Base-by-base conservation (phyloP, 2,797 vertebrate species). In the Scleropages formosus region DNA sequence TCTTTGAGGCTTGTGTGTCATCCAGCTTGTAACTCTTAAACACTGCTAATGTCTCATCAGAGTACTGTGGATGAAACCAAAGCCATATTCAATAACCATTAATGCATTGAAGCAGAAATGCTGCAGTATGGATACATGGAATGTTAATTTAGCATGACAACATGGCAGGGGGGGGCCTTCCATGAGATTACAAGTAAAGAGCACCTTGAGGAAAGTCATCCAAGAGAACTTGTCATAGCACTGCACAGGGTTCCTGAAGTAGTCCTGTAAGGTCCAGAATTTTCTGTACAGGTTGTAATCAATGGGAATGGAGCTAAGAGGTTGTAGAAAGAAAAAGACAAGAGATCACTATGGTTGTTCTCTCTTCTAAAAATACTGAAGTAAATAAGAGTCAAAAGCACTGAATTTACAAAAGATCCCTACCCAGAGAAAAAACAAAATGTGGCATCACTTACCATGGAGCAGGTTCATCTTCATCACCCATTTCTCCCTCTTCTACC, bases 201-300 rank as follows among this genome's bases (percentile, higher is more conserved):
- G 90, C 87, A 98, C 97, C 95, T 98, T 99, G 1, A 98, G 93
- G 80, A 99, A 99, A 0, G 95, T 98, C 88, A 98, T 98, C 98
- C 98, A 99, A 1, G 92, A 96, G 80, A 96, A 91, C 84, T 98
- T 99, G 81, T 99, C 97, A 51, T 98, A 99, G 87, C 98, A 99
- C 81, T 98, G 97, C 76, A 97, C 90, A 16, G 98, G 98, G 88
- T 99, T 98, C 82, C 98, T 93, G 89, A 99, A 99, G 86, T 95
- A 99, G 89, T 99, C 97, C 83, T 99, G 98, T 88, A 99, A 92
- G 0, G 93, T 97, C 98, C 98, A 99, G 91, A 99, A 99, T 89
- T 99, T 99, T 88, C 98, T 94, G 88, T 99, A 99, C 74, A 99
- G 84, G 89, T 98, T 98, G 91, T 99, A 99, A 92, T 99, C 98